These are phyloP conservation scores for Clarias batrachus DNA, from an alignment of 2,113 vertebrate species.

Conservation along the genomic window DNA sequence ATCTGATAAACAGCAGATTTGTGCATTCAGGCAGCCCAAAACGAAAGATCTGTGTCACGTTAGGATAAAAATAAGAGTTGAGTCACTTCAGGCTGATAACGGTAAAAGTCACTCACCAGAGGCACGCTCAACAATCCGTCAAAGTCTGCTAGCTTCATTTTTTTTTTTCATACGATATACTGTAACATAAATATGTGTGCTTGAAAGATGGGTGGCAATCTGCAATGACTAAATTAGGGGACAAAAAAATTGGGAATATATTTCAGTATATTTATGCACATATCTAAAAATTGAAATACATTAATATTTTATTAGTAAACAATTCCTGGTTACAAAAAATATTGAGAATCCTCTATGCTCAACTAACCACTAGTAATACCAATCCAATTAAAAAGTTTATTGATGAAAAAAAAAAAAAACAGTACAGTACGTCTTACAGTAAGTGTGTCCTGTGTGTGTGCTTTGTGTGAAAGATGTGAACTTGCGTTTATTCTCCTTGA, in stretches of 20 bases:
- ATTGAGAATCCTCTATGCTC: background rate
- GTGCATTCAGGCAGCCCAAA: too few species aligned
- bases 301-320: background rate
- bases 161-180: background rate
- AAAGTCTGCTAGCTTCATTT: background rate
- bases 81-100: too few species aligned
- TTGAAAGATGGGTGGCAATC: too few species aligned
- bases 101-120: background rate
- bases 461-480: background rate
- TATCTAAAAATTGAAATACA: background rate
- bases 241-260: too few species aligned
- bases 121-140: background rate
- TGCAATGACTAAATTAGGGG: too few species aligned
- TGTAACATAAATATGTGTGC: too few species aligned
- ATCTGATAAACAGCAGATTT: too few species aligned
- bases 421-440: background rate
- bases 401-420: background rate
- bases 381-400: background rate
- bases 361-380: background rate
- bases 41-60: too few species aligned
- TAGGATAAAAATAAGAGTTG: too few species aligned
- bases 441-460: background rate
- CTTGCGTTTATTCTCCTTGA: slow-evolving; percentile 2
- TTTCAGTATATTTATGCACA: background rate
- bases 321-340: background rate